phyloP scores from a whole-genome alignment of 1,140 invertebrate species.

The Pectinophora gossypiella region DNA sequence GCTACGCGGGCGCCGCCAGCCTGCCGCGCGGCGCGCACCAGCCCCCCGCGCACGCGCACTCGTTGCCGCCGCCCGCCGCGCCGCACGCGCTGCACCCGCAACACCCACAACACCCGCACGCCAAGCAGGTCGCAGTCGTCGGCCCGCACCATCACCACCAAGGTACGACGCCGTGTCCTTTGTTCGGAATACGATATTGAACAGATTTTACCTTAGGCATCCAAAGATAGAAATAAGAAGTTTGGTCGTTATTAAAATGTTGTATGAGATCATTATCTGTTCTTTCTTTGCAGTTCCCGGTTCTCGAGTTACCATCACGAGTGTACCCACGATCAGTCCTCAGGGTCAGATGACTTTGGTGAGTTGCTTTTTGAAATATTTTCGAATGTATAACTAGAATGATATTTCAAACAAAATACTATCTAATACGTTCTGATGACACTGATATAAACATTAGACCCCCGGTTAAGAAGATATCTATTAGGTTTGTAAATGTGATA shows the following conservation, averaged over 20 bases:
- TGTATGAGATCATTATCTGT: too few species aligned
- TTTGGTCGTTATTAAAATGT: too few species aligned
- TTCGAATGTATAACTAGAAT: too few species aligned
- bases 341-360: constrained; percentile 81
- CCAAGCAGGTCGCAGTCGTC: constrained; percentile 67
- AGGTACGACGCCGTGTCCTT: constrained; percentile 34
- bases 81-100: constrained; percentile 8
- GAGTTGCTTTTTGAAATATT: constrained; percentile 73
- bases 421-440: too few species aligned
- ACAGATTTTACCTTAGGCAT: too few species aligned
- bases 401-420: too few species aligned
- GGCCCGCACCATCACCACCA: constrained; percentile 65
- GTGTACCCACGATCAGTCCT: constrained; percentile 77
- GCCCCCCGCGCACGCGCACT: constrained; percentile 30
- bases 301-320: constrained; percentile 77
- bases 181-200: too few species aligned
- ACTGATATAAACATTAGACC: too few species aligned
- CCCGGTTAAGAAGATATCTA: too few species aligned
- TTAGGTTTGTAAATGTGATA: too few species aligned
- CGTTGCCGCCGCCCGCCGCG: constrained; percentile 9
- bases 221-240: too few species aligned
- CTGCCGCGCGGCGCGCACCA: constrained; percentile 59
- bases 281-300: constrained; percentile 44
- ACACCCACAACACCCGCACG: constrained; percentile 45
- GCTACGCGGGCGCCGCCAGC: constrained; percentile 44